These are phyloP conservation scores for Sthenelais limicola DNA, from an alignment of 2,888 invertebrate genomes.

Conservation along the genomic window DNA sequence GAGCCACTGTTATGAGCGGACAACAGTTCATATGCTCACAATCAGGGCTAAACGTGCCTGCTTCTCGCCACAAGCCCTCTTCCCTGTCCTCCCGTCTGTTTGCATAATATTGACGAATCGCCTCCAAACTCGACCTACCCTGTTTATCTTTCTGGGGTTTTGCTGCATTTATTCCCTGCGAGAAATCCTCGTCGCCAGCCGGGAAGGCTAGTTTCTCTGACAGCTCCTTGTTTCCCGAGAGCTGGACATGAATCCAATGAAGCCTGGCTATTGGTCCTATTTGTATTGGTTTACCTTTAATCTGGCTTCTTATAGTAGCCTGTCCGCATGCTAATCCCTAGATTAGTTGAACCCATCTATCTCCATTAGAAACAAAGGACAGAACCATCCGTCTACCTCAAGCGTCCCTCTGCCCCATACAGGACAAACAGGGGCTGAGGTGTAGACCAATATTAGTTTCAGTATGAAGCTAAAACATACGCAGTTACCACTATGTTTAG, in stretches of 20 bases:
- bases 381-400: not conserved
- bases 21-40: not conserved
- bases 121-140: not conserved
- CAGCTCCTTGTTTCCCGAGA: not conserved
- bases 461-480: no score
- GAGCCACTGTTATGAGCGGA: not conserved
- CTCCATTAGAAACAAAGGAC: conserved; percentile 17
- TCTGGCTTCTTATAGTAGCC: conserved; percentile 15
- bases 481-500: no score
- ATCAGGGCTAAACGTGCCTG: not conserved
- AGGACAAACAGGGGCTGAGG: no score
- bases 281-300: conserved; percentile 8
- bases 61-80: not conserved
- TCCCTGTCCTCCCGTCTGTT: not conserved
- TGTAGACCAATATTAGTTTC: no score
- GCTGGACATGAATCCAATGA: not conserved
- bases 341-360: conserved; percentile 16
- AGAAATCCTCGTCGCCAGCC: no score
- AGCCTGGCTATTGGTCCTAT: not conserved
- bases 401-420: no score
- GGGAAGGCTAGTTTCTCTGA: not conserved
- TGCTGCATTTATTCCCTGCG: not conserved
- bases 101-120: not conserved
- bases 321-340: conserved; percentile 24
- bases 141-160: not conserved